A percentile compares a stretch with the other conserved stretches of the same genome.
Evolutionary conservation across 2,113 vertebrate genomes (phyloP).

Genomic region (Heterocephalus glaber): DNA sequence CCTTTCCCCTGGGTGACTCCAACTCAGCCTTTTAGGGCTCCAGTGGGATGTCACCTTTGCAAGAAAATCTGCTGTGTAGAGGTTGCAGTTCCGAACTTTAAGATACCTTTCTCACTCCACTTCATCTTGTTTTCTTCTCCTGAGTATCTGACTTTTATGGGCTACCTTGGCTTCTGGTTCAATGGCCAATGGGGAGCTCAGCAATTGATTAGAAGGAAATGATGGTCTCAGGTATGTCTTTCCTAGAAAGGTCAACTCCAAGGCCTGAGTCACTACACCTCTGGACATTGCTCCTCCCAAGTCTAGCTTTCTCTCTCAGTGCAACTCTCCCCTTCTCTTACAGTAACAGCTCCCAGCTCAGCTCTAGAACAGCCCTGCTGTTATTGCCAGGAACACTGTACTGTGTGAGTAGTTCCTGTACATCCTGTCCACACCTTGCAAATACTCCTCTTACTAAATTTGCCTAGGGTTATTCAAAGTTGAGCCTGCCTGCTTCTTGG

Average conservation of each 20-base stretch:
- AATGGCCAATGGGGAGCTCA: not conserved
- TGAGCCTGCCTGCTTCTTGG: not conserved
- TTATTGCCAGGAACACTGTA: not conserved
- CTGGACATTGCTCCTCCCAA: not conserved
- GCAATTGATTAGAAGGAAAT: not conserved
- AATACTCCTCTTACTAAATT: not conserved
- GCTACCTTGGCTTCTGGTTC: not conserved
- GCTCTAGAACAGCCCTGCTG: not conserved
- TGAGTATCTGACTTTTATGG: not conserved
- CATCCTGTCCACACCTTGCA: not conserved
- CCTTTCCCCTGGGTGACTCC: not conserved
- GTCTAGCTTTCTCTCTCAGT: not conserved
- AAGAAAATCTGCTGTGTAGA: not conserved
- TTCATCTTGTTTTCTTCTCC: not conserved
- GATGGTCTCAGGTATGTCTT: not conserved
- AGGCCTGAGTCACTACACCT: not conserved
- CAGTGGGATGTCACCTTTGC: not conserved
- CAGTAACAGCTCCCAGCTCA: not conserved
- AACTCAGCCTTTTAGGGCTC: not conserved
- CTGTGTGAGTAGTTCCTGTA: fast-evolving
- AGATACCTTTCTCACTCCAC: not conserved
- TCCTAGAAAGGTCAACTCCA: not conserved
- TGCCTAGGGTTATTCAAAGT: not conserved
- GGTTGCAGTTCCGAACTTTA: not conserved
- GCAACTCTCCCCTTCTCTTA: not conserved